Evolutionary conservation across 2,797 vertebrate genomes (phyloP), one percentile per base, ranked within the genome.

Genomic region (Cuculus canorus): DNA sequence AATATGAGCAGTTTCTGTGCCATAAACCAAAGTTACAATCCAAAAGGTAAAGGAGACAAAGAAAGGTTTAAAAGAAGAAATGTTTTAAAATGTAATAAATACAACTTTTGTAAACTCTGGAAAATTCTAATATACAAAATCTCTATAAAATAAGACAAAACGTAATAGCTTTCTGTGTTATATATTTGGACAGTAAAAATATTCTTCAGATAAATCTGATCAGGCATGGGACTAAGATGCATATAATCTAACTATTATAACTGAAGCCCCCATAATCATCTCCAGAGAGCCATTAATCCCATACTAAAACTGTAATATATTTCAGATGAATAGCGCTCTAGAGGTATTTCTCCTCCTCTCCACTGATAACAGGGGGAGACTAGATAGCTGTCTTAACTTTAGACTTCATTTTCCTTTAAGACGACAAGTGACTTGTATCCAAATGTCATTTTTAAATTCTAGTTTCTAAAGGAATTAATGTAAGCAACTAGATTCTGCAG

Each of bases 221-320:
- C 77, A 59, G 45, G 10, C 27, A 66, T 5, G 28, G 64, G 35
- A 89, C 82, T 76, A 78, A 78, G 30, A 94, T 33, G 21, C 56
- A 73, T 28, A 77, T 71, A 77, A 88, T 59, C 37, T 72, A 91
- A 88, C 52, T 39, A 91, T 73, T 85, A 92, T 28, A 63, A 82
- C 75, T 53, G 64, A 94, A 96, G 78, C 75, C 82, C 88, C 88
- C 60, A 73, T 53, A 90, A 88, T 86, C 64, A 88, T 88, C 90
- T 93, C 93, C 86, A 87, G 81, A 90, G 71, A 86, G 64, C 52
- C 88, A 94, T 73, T 94, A 95, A 94, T 95, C 81, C 71, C 59
- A 85, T 50, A 83, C 88, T 92, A 87, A 95, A 96, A 85, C 75
- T 60, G 52, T 57, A 95, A 92, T 80, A 93, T 90, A 95, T 85